Evolutionary conservation across 2,888 invertebrate species (phyloP).

Genomic region (Pheosia tremula): DNA sequence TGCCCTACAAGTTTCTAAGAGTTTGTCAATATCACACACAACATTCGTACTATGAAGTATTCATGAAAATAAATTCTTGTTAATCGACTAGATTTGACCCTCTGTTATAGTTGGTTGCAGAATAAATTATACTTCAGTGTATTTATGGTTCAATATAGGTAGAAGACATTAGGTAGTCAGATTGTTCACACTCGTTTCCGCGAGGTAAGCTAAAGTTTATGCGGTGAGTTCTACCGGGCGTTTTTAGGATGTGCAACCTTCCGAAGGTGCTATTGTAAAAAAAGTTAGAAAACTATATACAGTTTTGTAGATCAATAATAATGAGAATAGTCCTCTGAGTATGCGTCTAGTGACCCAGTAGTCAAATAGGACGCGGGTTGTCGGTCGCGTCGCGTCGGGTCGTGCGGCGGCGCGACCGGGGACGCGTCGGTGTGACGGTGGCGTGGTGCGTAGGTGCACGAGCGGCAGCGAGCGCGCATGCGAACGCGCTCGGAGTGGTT

Average conservation of each 20-base stretch:
- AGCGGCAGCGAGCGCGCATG: conserved; percentile 98
- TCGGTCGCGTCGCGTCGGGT: neutral
- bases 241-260: neutral
- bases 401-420: neutral
- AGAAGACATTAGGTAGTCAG: no score
- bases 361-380: neutral
- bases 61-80: no score
- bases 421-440: conserved; percentile 18
- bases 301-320: neutral
- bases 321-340: neutral
- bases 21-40: no score
- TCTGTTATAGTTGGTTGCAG: no score
- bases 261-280: no score
- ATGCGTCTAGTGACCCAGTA: neutral
- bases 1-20: no score
- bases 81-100: no score
- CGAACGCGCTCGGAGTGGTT: conserved; percentile 99
- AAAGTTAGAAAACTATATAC: no score
- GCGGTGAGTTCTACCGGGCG: neutral
- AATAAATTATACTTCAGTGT: no score
- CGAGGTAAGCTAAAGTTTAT: neutral
- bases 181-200: no score
- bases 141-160: no score
- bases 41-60: no score
- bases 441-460: conserved; percentile 91